phyloP scores from a whole-genome alignment of 2,113 vertebrate species.

The Eleginops maclovinus region DNA sequence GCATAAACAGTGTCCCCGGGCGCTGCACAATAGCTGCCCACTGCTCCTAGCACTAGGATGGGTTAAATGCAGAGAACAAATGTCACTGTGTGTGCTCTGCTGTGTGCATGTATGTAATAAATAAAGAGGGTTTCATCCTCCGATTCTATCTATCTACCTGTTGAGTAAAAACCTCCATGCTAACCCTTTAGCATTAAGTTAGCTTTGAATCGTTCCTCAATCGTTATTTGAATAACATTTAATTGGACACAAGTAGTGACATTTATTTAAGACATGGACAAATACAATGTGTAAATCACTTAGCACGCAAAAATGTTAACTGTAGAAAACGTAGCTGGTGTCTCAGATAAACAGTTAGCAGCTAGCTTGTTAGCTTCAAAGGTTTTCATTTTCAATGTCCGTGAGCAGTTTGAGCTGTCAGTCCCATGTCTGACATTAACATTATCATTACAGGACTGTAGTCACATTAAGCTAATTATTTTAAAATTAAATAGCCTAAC shows the following conservation, averaged over 20 bases:
- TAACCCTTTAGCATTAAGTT: background rate
- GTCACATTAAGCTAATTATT: no score
- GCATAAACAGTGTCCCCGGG: background rate
- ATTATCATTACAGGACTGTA: background rate
- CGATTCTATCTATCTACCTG: no score
- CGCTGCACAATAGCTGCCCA: no score
- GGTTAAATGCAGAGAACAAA: no score
- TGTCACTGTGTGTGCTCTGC: no score
- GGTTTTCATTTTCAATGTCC: background rate
- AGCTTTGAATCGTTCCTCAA: background rate
- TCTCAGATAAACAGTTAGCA: background rate
- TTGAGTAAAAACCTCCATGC: background rate
- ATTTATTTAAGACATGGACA: background rate
- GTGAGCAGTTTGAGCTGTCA: background rate
- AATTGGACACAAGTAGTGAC: background rate
- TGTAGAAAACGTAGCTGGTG: background rate
- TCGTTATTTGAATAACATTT: background rate
- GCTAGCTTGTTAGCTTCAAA: background rate
- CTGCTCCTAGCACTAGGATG: no score
- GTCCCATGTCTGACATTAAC: background rate
- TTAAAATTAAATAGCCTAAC: no score
- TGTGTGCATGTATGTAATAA: no score
- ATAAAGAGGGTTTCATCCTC: no score
- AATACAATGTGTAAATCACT: background rate
- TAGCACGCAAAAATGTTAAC: background rate